Percentiles rank a stretch among this genome's conserved stretches.
phyloP scores from a whole-genome alignment of 2,797 vertebrate genomes.

The Zenarchopterus dispar region DNA sequence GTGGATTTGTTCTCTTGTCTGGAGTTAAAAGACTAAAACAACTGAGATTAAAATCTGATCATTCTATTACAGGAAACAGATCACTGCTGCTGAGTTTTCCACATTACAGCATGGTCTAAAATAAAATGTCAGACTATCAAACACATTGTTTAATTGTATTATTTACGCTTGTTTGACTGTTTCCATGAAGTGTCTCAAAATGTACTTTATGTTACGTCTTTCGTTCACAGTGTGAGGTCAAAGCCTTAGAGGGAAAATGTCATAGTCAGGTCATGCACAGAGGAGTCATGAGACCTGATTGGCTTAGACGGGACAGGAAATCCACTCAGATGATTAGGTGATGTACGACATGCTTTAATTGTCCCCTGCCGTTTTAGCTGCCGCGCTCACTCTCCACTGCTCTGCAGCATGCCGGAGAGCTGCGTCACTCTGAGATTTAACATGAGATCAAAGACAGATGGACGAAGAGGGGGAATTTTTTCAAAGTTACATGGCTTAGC shows the following conservation, averaged over 20 bases:
- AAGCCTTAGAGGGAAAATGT: constrained; percentile 34
- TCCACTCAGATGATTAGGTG: constrained; percentile 52
- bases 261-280: constrained; percentile 34
- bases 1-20: constrained; percentile 8
- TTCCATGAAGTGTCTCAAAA: no score
- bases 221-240: neutral
- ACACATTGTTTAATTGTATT: no score
- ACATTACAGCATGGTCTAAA: neutral
- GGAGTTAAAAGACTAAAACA: constrained; percentile 20
- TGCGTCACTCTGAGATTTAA: constrained; percentile 21
- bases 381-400: constrained; percentile 12
- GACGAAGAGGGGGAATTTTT: constrained; percentile 14
- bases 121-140: no score
- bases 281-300: constrained; percentile 48
- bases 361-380: constrained; percentile 9
- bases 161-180: no score
- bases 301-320: constrained; percentile 51
- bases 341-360: constrained; percentile 27
- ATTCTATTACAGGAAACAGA: constrained; percentile 6
- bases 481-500: constrained; percentile 37
- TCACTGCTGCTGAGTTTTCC: constrained; percentile 5
- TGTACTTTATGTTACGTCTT: no score
- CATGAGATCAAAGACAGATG: constrained; percentile 33
- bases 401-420: constrained; percentile 18
- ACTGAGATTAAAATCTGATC: constrained; percentile 15